Conservation (phyloP, 1,140 invertebrate genomes). For the Drosophila saltans region DNA sequence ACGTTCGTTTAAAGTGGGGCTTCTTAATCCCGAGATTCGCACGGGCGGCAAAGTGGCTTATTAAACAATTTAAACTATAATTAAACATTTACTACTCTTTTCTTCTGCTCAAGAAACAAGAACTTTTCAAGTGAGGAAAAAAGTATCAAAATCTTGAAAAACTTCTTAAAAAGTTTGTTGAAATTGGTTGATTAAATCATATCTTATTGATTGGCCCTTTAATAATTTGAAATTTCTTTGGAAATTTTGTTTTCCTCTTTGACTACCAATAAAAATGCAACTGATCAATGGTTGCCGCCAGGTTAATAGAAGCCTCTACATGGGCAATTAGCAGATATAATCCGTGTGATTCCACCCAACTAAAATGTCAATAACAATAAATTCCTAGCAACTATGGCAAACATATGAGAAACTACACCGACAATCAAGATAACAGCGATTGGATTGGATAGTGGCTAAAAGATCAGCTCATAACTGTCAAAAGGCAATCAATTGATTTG, state of each 20-base stretch:
- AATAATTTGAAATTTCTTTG: not conserved
- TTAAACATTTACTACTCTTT: too few relatives aligned
- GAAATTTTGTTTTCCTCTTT: not conserved
- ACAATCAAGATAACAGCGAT: constrained; percentile 56
- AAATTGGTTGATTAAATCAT: not conserved
- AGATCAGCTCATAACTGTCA: constrained; percentile 78
- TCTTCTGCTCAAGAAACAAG: too few relatives aligned
- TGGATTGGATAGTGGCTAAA: constrained; percentile 32
- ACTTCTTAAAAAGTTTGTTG: too few relatives aligned
- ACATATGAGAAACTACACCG: constrained; percentile 21
- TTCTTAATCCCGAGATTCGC: constrained; percentile 40
- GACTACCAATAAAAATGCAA: not conserved
- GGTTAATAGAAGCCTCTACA: constrained; percentile 33
- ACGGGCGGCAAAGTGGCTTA: constrained; percentile 1
- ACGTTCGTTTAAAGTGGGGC: constrained; percentile 59
- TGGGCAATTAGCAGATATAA: constrained; percentile 74
- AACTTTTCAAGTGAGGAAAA: too few relatives aligned
- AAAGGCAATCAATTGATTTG: constrained; percentile 68
- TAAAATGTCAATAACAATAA: constrained; percentile 81
- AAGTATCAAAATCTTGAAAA: too few relatives aligned
- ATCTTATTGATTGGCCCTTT: not conserved
- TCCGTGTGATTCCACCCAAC: constrained; percentile 76
- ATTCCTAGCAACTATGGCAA: constrained; percentile 55
- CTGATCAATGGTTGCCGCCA: constrained; percentile 51
- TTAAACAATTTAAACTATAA: too few relatives aligned